Evolutionary conservation across 37 sponge, comb jelly and placozoan species (phyloP).

Genomic region (Cliona cf. orientalis): DNA sequence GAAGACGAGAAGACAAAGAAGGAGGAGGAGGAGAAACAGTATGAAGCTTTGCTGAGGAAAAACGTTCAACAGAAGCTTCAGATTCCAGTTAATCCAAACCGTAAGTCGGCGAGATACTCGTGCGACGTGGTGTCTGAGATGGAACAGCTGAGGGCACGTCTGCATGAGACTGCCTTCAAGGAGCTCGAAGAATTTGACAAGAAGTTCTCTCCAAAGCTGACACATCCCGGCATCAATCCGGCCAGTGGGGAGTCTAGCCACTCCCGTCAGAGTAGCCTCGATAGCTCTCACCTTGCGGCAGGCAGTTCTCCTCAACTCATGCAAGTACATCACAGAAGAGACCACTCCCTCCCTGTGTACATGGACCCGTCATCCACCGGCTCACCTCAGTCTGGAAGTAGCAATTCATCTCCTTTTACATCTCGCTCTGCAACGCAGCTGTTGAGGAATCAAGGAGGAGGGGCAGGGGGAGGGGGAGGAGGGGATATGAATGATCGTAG

Average conservation of each 20-base stretch:
- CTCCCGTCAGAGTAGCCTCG: conserved; percentile 30
- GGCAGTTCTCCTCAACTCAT: too few species aligned
- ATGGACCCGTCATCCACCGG: not conserved
- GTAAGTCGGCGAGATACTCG: not conserved
- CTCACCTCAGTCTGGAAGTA: not conserved
- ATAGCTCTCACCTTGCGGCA: conserved; percentile 6
- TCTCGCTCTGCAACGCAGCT: too few species aligned
- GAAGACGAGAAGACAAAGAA: not conserved
- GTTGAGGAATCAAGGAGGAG: too few species aligned
- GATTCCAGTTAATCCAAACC: not conserved
- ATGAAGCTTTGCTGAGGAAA: not conserved
- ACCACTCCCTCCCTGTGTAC: conserved; percentile 27
- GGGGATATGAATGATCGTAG: not conserved
- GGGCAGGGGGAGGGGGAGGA: too few species aligned
- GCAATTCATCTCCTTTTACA: not conserved
- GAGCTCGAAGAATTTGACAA: conserved; percentile 55
- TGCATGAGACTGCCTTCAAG: conserved; percentile 34
- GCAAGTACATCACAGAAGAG: conserved; percentile 9
- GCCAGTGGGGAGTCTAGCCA: not conserved
- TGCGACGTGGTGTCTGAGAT: conserved; percentile 53
- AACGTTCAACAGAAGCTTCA: not conserved
- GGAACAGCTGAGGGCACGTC: conserved; percentile 48
- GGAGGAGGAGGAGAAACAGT: not conserved
- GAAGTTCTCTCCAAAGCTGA: conserved; percentile 38
- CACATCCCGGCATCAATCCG: not conserved